These are phyloP conservation scores for Colinus virginianus DNA, from an alignment of 2,113 vertebrate species.

Conservation along the genomic window DNA sequence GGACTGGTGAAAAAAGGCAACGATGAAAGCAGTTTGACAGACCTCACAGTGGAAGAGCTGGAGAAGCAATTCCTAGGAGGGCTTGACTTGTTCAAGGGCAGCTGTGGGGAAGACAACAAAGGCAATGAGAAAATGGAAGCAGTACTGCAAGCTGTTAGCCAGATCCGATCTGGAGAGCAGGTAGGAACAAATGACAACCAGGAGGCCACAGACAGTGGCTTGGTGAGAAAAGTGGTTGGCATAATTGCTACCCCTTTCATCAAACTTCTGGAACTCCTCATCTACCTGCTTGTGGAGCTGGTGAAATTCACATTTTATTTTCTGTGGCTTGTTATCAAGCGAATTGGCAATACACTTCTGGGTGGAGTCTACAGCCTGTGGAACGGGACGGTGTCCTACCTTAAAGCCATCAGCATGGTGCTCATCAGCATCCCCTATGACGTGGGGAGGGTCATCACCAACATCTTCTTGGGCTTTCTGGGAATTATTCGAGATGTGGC, in stretches of 20 bases:
- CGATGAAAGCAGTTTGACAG: slow-evolving; percentile 59
- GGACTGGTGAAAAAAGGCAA: slow-evolving; percentile 67
- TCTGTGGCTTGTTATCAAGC: slow-evolving; percentile 68
- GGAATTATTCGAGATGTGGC: slow-evolving; percentile 71
- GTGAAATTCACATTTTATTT: slow-evolving; percentile 64
- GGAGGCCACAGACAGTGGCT: not conserved
- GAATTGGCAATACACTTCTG: slow-evolving; percentile 38
- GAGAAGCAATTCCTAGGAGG: slow-evolving; percentile 72
- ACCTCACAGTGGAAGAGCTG: slow-evolving; percentile 71
- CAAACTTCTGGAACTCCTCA: slow-evolving; percentile 73
- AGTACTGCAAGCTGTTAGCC: slow-evolving; percentile 64
- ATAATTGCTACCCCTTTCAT: slow-evolving; percentile 69
- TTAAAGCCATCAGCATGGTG: slow-evolving; percentile 71
- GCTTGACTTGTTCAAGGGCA: slow-evolving; percentile 73
- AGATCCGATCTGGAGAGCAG: slow-evolving; percentile 68
- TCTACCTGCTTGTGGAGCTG: slow-evolving; percentile 57
- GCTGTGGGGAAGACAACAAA: slow-evolving; percentile 63
- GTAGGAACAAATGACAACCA: not conserved
- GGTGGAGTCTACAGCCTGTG: slow-evolving; percentile 65
- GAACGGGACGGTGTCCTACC: slow-evolving; percentile 55
- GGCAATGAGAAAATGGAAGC: slow-evolving; percentile 68
- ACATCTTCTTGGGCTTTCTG: slow-evolving; percentile 73
- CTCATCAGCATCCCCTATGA: slow-evolving; percentile 79
- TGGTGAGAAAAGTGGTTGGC: slow-evolving; percentile 46
- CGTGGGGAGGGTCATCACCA: slow-evolving; percentile 64